These are phyloP conservation scores for Neosalanx taihuensis DNA, from an alignment of 2,797 vertebrate species.

Conservation along the genomic window DNA sequence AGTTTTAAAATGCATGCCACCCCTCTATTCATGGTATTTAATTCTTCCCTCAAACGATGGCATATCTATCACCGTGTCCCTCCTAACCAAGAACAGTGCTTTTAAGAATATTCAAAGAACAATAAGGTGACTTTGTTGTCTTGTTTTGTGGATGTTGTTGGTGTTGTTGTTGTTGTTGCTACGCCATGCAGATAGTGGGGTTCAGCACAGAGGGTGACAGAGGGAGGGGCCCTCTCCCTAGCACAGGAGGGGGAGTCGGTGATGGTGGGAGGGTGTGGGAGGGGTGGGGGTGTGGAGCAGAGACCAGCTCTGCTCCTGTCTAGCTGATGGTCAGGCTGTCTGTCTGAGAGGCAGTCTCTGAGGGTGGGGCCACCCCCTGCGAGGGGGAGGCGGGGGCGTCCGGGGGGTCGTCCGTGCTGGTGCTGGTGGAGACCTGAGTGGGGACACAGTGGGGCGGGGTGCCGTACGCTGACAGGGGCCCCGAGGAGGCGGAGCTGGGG, in stretches of 20 bases:
- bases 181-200: constrained; percentile 83
- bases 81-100: constrained; percentile 76
- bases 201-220: constrained; percentile 57
- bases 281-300: constrained; percentile 52
- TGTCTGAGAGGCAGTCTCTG: constrained; percentile 63
- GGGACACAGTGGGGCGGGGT: constrained; percentile 47
- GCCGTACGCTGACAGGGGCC: constrained; percentile 59
- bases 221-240: constrained; percentile 35
- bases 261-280: neutral
- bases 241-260: constrained; percentile 45
- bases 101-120: constrained; percentile 65
- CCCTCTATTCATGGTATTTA: constrained; percentile 34
- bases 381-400: constrained; percentile 50
- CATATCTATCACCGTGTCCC: constrained; percentile 54
- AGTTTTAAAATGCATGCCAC: constrained; percentile 70
- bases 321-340: constrained; percentile 84
- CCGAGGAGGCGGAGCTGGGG: constrained; percentile 62
- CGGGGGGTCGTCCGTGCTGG: constrained; percentile 82
- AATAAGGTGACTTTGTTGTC: constrained; percentile 42
- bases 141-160: constrained; percentile 53
- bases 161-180: constrained; percentile 75
- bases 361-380: constrained; percentile 31
- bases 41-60: constrained; percentile 36
- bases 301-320: constrained; percentile 80
- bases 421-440: constrained; percentile 85